phyloP scores from a whole-genome alignment of 2,797 vertebrate species.

The Leptoclinus maculatus region DNA sequence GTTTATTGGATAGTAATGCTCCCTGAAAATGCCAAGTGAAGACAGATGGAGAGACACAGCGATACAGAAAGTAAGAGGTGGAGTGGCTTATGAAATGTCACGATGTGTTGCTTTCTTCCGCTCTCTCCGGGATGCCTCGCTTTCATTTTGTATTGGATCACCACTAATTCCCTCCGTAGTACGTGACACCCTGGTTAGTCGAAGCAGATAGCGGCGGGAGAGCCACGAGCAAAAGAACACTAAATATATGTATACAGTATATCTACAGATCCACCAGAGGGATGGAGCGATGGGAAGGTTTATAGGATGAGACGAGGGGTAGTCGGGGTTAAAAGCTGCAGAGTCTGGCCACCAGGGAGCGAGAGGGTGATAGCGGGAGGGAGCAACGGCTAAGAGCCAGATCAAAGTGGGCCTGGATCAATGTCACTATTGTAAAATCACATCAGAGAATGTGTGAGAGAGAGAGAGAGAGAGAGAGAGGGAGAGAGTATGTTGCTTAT shows the following conservation, averaged over 20 bases:
- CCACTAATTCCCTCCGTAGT: constrained; percentile 42
- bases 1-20: constrained; percentile 35
- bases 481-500: constrained; percentile 52
- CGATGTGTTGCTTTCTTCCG: constrained; percentile 12
- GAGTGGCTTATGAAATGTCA: constrained; percentile 43
- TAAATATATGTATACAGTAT: neutral
- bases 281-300: constrained; percentile 55
- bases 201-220: constrained; percentile 24
- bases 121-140: constrained; percentile 16
- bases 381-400: constrained; percentile 76
- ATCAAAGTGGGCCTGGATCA: constrained; percentile 80
- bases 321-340: constrained; percentile 78
- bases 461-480: constrained; percentile 27
- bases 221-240: neutral
- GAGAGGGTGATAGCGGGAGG: constrained; percentile 45
- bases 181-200: constrained; percentile 27
- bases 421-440: constrained; percentile 79
- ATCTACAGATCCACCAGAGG: constrained; percentile 30
- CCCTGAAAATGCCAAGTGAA: constrained; percentile 28
- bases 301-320: constrained; percentile 70
- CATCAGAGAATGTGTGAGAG: constrained; percentile 62
- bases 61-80: constrained; percentile 14
- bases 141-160: constrained; percentile 35
- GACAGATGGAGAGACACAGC: constrained; percentile 19
- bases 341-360: constrained; percentile 71